Conservation (phyloP, 2,888 invertebrate genomes). For the Candidula unifasciata region DNA sequence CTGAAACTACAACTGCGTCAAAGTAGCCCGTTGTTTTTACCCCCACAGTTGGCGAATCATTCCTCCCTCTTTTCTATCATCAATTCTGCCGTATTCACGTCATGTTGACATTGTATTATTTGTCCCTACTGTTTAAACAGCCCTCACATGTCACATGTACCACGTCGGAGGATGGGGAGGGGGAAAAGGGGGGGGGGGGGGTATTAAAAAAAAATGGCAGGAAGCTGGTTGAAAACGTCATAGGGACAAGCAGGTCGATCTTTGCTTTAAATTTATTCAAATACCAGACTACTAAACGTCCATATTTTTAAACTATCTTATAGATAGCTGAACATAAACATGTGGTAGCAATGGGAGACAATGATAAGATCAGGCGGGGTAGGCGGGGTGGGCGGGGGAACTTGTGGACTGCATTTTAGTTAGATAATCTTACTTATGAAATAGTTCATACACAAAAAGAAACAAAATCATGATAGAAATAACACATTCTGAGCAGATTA, state of each 20-base stretch:
- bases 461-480: no score
- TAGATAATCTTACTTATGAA: no score
- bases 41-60: background rate
- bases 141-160: slow-evolving; percentile 16
- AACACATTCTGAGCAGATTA: no score
- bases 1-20: background rate
- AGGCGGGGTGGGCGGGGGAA: no score
- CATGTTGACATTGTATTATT: slow-evolving; percentile 17
- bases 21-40: background rate
- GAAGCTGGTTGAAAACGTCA: background rate
- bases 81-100: background rate
- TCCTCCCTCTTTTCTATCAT: background rate
- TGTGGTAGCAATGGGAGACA: no score
- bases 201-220: background rate
- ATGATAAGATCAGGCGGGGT: no score
- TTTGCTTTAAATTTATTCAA: background rate
- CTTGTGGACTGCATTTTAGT: no score
- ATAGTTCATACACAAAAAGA: no score
- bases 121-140: slow-evolving; percentile 9
- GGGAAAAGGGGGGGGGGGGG: no score
- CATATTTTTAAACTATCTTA: no score
- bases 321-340: no score
- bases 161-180: background rate
- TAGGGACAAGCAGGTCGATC: background rate
- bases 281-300: background rate